Percentiles rank a stretch among this genome's conserved stretches.
Evolutionary conservation across 2,797 vertebrate species (phyloP).

Genomic region (Fistularia commersonii): DNA sequence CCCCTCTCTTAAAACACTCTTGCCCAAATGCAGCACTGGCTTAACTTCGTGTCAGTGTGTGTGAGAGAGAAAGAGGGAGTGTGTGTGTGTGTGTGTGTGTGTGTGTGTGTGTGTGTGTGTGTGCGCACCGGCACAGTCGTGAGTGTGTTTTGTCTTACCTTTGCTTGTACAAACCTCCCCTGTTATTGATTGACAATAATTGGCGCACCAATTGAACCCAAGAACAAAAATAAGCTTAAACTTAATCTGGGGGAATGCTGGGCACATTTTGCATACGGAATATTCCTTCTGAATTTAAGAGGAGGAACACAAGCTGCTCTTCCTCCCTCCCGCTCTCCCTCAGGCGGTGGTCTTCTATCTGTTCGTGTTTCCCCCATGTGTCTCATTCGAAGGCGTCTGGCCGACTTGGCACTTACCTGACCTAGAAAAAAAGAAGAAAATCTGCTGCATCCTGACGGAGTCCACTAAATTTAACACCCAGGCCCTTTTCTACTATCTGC

Average conservation of each 20-base stretch:
- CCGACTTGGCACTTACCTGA: slow-evolving; percentile 67
- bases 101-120: slow-evolving; percentile 2
- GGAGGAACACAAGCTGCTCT: slow-evolving; percentile 3
- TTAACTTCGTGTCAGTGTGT: slow-evolving; percentile 10
- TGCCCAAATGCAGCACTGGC: slow-evolving; percentile 22
- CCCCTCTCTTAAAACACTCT: slow-evolving; percentile 34
- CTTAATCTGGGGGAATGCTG: slow-evolving; percentile 15
- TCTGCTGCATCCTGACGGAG: slow-evolving; percentile 51
- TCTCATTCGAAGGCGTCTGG: slow-evolving; percentile 52
- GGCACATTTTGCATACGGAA: slow-evolving; percentile 17
- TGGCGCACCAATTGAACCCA: slow-evolving; percentile 5
- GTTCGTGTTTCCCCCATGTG: slow-evolving; percentile 27
- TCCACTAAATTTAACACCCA: slow-evolving; percentile 57
- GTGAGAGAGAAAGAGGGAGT: background rate
- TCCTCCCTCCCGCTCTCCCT: slow-evolving; percentile 6
- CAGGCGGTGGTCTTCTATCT: slow-evolving; percentile 35
- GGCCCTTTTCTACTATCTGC: slow-evolving; percentile 44
- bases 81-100: slow-evolving; percentile 3
- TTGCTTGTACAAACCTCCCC: slow-evolving; percentile 6
- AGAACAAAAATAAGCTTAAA: slow-evolving; percentile 8
- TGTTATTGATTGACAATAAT: slow-evolving; percentile 6
- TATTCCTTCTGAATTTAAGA: slow-evolving; percentile 17
- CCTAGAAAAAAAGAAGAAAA: slow-evolving; percentile 74
- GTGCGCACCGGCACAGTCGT: background rate
- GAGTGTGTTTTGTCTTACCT: slow-evolving; percentile 11